Conservation (phyloP, 2,113 vertebrate genomes). For the Rattus norvegicus region DNA sequence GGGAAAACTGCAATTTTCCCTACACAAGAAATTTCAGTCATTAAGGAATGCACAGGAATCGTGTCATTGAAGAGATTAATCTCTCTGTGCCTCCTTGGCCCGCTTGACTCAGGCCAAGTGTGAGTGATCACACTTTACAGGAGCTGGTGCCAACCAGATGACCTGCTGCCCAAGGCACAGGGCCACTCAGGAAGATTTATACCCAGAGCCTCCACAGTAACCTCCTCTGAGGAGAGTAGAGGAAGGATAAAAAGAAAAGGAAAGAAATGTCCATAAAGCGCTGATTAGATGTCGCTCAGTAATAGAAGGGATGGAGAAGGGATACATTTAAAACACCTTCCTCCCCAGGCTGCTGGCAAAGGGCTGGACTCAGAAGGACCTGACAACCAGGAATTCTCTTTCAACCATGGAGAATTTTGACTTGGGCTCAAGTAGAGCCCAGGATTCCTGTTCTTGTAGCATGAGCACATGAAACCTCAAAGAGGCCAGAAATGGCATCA, state of each 20-base stretch:
- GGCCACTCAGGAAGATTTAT: neutral
- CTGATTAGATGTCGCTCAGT: conserved; percentile 28
- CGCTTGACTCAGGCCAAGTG: neutral
- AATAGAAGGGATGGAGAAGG: neutral
- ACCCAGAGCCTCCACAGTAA: neutral
- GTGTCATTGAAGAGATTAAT: conserved; percentile 50
- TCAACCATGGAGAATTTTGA: neutral
- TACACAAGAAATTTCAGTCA: conserved; percentile 39
- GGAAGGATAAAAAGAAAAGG: neutral
- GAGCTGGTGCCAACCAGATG: neutral
- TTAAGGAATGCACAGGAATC: conserved; percentile 42
- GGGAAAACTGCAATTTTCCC: conserved; percentile 31
- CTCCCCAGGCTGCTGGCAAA: neutral
- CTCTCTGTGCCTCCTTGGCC: conserved; percentile 31
- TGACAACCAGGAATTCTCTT: neutral
- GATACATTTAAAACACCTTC: neutral
- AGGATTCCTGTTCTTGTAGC: neutral
- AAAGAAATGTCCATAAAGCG: conserved; percentile 39
- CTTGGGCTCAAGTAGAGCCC: neutral
- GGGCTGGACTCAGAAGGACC: neutral
- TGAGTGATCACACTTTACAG: neutral
- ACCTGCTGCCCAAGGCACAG: neutral
- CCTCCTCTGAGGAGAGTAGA: neutral
- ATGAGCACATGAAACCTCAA: neutral
- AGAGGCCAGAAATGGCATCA: neutral